Evolutionary conservation across 2,113 vertebrate species (phyloP), one percentile per base, ranked within the genome.

Genomic region (Tychaedon coryphoeus): DNA sequence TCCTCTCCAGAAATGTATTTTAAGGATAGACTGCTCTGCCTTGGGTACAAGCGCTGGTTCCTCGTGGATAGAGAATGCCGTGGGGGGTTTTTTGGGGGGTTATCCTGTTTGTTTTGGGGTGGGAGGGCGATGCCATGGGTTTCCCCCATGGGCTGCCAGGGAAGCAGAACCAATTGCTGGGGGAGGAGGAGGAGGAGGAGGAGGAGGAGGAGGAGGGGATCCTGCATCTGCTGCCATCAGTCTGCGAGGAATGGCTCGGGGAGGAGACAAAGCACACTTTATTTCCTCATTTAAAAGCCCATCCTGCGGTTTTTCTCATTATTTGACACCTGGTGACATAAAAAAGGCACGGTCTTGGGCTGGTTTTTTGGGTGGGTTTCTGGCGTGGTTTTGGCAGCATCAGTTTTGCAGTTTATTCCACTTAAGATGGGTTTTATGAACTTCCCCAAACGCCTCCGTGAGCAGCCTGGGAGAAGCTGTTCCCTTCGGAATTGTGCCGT

Each of bases 141-240:
- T 96, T 81, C 67, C 93, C 91, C 33, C 34, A 19, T 64, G 83
- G 88, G 56, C 70, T 96, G 93, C 66, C 60, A 83, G 66, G 77
- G 85, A 88, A 95, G 90, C 97, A 96, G 96, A 97, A 96, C 94
- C 86, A 93, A 91, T 96, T 88, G 90, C 38, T 93, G 71, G 56
- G 69, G 65, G 71, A 74, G 67, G 69, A 57, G 54, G 72, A 91
- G 86, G 91, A 58, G 54, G 40, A 40, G 40, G 40, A 40, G 40
- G 66, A 65, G 62, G 71, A 76, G 58, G 73, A 91, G 56, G 73
- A 91, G 87, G 92, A 57, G 51, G 72, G 69, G 42, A 70, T 73
- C 12, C 65, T 38, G 56, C 97, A 98, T 97, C 97, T 98, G 98
- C 97, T 97, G 50, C 96, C 25, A 33, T 97, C 97, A 78, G 57